Evolutionary conservation across 1,140 invertebrate genomes (phyloP), one percentile per base, ranked within the genome.

Genomic region (Steinernema khuongi): DNA sequence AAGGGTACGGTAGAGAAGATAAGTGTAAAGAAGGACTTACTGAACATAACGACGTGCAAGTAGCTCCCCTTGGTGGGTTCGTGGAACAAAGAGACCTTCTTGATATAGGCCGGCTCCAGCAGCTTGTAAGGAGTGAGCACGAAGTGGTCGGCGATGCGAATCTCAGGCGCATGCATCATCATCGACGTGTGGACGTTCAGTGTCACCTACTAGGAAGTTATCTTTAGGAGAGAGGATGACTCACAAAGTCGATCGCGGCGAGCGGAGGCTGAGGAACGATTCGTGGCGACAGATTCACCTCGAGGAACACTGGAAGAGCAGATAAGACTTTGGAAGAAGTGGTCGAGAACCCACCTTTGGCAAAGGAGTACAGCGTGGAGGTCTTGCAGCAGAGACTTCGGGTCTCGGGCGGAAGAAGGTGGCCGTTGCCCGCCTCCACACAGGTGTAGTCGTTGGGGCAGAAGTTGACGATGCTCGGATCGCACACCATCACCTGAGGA

Each of bases 391-490:
- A 79, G 22, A 79, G 72, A 44, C 71, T 74, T 2, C 77, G 67
- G 4, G 68, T 72, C 33, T 79, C 77, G 1, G 77, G 22, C 19
- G 77, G 77, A 14, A 79, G 41, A n/a, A 74, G 68, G 72, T 79
- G 74, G 18, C 77, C 77, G 30, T 79, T 79, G 7, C 68, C 77
- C 32, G 77, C 74, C 68, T 79, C 77, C 26, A 79, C 77, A 41
- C 77, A 79, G 36, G 77, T 79, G 41, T 77, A 79, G n/a, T 79
- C 77, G 32, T 73, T 74, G 14, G 77, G 77, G 33, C 77, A 79
- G 67, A 79, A 74, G 60, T 79, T 79, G 33, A 79, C 77, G 60
- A 79, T 79, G 4, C 71, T 71, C 31, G 77, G 77, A 36, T 77
- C 77, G 44, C 77, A 79, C 1, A 79, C 36, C 68, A 77, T 70